These are phyloP conservation scores for Vultur gryphus DNA, from an alignment of 2,797 vertebrate species.

Conservation along the genomic window DNA sequence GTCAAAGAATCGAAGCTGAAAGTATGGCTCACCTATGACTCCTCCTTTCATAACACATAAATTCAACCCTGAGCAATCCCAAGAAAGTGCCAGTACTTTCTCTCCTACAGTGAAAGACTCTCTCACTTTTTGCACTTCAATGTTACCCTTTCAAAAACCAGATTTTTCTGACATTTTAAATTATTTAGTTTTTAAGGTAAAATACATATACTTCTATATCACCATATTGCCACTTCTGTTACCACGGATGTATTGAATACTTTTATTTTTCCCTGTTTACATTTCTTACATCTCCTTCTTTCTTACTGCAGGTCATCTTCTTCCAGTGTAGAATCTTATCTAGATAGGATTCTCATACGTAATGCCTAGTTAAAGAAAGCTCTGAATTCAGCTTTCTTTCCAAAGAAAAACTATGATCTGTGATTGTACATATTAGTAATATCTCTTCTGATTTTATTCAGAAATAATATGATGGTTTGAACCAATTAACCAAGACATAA, in stretches of 20 bases:
- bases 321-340: background rate
- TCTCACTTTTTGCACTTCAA: background rate
- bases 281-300: background rate
- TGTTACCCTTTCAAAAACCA: background rate
- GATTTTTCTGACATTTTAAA: background rate
- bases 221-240: background rate
- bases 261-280: background rate
- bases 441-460: background rate
- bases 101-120: background rate
- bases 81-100: background rate
- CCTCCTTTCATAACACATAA: background rate
- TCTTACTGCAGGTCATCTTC: background rate
- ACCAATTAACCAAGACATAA: background rate
- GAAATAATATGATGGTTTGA: background rate
- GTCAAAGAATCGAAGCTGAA: background rate
- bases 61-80: background rate
- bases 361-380: background rate
- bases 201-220: background rate
- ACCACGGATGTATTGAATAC: rapidly evolving
- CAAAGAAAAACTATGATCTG: background rate
- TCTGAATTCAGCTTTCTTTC: background rate
- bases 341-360: background rate
- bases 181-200: background rate
- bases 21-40: background rate
- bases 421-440: no score